These are phyloP conservation scores for Troides aeacus DNA, from an alignment of 2,888 invertebrate species.

Conservation along the genomic window DNA sequence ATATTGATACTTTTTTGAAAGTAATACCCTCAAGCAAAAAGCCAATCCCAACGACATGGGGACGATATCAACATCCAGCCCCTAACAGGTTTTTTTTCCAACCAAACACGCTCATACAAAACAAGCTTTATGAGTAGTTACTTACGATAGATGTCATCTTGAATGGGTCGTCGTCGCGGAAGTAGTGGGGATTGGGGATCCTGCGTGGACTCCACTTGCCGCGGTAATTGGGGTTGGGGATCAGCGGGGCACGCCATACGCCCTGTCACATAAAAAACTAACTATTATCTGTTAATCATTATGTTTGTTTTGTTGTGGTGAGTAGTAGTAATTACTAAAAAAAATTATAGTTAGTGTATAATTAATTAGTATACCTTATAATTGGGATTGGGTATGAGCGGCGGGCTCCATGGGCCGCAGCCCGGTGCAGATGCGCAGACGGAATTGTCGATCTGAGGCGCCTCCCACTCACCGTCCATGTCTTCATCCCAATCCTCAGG, in stretches of 20 bases:
- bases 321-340: too few relatives aligned
- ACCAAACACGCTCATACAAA: too few relatives aligned
- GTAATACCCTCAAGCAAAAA: too few relatives aligned
- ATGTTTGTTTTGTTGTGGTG: too few relatives aligned
- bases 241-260: conserved; percentile 93
- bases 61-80: too few relatives aligned
- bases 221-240: conserved; percentile 95
- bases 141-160: conserved; percentile 94
- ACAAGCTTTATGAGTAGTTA: not conserved
- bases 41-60: too few relatives aligned
- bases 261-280: conserved; percentile 70
- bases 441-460: conserved; percentile 95
- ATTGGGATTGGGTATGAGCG: conserved; percentile 91
- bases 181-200: conserved; percentile 95
- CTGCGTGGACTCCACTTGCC: conserved; percentile 96
- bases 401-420: conserved; percentile 94
- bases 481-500: conserved; percentile 98
- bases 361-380: conserved; percentile 81
- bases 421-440: conserved; percentile 88
- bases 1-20: too few relatives aligned
- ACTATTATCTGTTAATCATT: too few relatives aligned
- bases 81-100: too few relatives aligned
- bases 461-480: conserved; percentile 99
- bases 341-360: too few relatives aligned
- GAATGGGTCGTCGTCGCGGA: conserved; percentile 94